These are phyloP conservation scores for Otolemur garnettii DNA, from an alignment of 2,113 vertebrate genomes.

Conservation along the genomic window DNA sequence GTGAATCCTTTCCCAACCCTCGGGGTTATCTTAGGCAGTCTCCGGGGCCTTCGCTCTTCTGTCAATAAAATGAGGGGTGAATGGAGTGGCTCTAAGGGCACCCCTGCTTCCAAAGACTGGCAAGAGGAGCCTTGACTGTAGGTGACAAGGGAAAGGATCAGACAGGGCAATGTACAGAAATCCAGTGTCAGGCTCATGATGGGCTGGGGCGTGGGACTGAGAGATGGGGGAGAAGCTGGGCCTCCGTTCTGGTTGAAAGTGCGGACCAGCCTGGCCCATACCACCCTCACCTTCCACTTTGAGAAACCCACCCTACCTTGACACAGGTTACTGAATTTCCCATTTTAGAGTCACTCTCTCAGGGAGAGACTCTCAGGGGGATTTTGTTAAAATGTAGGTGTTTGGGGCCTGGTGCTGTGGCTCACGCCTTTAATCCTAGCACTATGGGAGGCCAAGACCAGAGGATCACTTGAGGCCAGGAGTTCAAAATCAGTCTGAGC, in stretches of 20 bases:
- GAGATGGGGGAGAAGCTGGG: not conserved
- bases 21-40: not conserved
- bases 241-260: not conserved
- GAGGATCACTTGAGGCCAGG: too few relatives aligned
- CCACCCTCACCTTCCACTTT: not conserved
- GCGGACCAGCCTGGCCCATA: too few relatives aligned
- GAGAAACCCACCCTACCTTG: not conserved
- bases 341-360: not conserved
- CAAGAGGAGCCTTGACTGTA: not conserved
- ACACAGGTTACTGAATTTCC: not conserved
- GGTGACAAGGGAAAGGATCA: not conserved
- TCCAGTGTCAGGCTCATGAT: not conserved
- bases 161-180: not conserved
- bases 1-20: not conserved
- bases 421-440: too few relatives aligned
- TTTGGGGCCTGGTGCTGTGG: not conserved
- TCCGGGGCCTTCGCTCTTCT: not conserved
- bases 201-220: not conserved
- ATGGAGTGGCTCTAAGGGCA: not conserved
- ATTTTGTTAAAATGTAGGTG: not conserved
- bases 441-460: too few relatives aligned
- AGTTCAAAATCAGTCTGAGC: too few relatives aligned
- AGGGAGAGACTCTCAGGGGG: not conserved
- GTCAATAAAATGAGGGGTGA: not conserved
- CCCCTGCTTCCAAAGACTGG: not conserved